These are phyloP conservation scores for Temnothorax longispinosus DNA, from an alignment of 1,140 invertebrate genomes.

Conservation along the genomic window DNA sequence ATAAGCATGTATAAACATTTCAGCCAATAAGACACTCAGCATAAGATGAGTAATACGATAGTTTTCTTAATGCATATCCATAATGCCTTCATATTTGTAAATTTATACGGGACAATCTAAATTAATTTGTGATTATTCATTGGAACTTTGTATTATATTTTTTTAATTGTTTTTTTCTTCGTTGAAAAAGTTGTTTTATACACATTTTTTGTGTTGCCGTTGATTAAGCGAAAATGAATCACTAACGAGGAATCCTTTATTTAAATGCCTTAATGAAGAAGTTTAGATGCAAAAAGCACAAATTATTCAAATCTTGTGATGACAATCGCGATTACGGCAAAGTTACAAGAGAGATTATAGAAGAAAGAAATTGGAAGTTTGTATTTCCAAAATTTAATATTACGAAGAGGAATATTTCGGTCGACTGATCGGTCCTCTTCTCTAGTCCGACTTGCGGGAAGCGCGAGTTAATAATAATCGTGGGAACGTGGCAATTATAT, in stretches of 20 bases:
- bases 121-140: background rate
- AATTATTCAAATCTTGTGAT: background rate
- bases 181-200: background rate
- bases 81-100: background rate
- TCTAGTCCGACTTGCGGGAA: slow-evolving; percentile 57
- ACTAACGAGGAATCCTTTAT: background rate
- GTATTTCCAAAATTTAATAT: background rate
- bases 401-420: background rate
- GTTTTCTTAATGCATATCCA: background rate
- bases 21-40: background rate
- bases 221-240: background rate
- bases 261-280: background rate
- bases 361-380: background rate
- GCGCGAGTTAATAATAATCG: slow-evolving; percentile 78
- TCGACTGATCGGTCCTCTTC: slow-evolving; percentile 12
- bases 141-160: background rate
- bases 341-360: background rate
- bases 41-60: background rate
- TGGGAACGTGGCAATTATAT: slow-evolving; percentile 83
- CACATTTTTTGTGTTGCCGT: background rate
- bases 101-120: background rate
- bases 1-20: background rate
- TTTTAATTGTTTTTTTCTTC: background rate
- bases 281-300: background rate
- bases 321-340: background rate